Evolutionary conservation across 2,113 vertebrate species (phyloP), one percentile per base, ranked within the genome.

Genomic region (Felis chaus): DNA sequence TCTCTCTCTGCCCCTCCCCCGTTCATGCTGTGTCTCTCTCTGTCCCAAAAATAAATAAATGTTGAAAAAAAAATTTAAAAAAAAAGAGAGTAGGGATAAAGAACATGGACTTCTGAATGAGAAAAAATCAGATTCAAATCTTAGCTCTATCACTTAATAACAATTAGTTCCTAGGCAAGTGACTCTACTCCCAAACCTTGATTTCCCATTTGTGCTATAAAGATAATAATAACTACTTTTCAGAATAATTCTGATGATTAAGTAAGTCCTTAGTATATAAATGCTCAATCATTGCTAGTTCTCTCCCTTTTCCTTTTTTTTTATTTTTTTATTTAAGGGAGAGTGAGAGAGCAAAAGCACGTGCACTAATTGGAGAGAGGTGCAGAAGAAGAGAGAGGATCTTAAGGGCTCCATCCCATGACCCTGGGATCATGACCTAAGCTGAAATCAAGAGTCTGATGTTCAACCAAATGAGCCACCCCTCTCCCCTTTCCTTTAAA

Each of bases 91-190:
- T 73, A 74, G 48, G 45, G 12, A 73, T 80, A 83, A 91, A 87
- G 69, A 81, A 5, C 3, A 63, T 25, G 39, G 25, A 2, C 10
- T 94, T 87, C 73, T 53, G 21, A 90, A n/a, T 57, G 21, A 94
- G 25, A 94, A 94, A 91, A 19, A 80, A 71, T 53, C 95, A 39
- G 39, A 11, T 83, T 83, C 31, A 80, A 95, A 89, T 29, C 29
- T 63, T 82, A 88, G 48, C 15, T n/a, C 61, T 76, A 31, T 95
- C 66, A 48, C 63, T 96, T 84, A 81, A 66, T 78, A 94, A 90
- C 48, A 50, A 8, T 31, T 61, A 53, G n/a, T 2, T 19, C 27
- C n/a, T 92, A 27, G 65, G 36, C 10, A 63, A 90, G 18, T 68
- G n/a, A 74, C 14, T 48, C 31, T 94, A 6, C 15, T 0, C 39